phyloP scores from a whole-genome alignment of 2,113 vertebrate genomes.

The Nannobrachium achirus region DNA sequence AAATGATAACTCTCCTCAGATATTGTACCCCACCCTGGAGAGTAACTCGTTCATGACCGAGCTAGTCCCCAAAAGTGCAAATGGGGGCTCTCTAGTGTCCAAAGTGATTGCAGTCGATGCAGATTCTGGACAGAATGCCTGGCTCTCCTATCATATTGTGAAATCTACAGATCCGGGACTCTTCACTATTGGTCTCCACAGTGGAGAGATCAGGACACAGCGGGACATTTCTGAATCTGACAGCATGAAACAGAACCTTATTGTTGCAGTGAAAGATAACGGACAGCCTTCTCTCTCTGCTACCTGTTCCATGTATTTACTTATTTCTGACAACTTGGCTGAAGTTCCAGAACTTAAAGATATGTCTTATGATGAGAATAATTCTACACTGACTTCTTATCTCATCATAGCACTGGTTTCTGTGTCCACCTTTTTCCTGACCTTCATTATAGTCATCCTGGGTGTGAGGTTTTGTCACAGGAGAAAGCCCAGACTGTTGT shows the following conservation, averaged over 20 bases:
- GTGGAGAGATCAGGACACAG: slow-evolving; percentile 64
- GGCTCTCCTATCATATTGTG: slow-evolving; percentile 66
- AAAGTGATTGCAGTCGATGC: slow-evolving; percentile 78
- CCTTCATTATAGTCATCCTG: too few species aligned
- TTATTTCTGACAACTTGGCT: slow-evolving; percentile 65
- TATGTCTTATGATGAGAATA: slow-evolving; percentile 34
- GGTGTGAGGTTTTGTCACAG: too few species aligned
- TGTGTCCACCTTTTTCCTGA: background rate
- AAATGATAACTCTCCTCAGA: slow-evolving; percentile 78
- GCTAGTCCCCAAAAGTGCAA: slow-evolving; percentile 74
- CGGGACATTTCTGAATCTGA: slow-evolving; percentile 63
- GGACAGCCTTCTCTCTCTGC: slow-evolving; percentile 66
- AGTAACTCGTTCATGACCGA: slow-evolving; percentile 75
- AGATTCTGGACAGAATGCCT: slow-evolving; percentile 69
- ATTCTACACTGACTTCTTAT: slow-evolving; percentile 59
- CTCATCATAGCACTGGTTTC: slow-evolving; percentile 50
- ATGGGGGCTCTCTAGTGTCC: slow-evolving; percentile 77
- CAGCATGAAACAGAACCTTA: slow-evolving; percentile 15
- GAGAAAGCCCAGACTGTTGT: too few species aligned
- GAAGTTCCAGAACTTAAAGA: slow-evolving; percentile 60
- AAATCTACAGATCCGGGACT: slow-evolving; percentile 65
- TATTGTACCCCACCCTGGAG: slow-evolving; percentile 66
- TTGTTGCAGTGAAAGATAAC: too few species aligned
- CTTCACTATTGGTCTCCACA: slow-evolving; percentile 66
- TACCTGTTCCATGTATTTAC: slow-evolving; percentile 71